A percentile compares a stretch with the other conserved stretches of the same genome.
Evolutionary conservation across 2,888 invertebrate species (phyloP).

Genomic region (Serrognathus titanus): DNA sequence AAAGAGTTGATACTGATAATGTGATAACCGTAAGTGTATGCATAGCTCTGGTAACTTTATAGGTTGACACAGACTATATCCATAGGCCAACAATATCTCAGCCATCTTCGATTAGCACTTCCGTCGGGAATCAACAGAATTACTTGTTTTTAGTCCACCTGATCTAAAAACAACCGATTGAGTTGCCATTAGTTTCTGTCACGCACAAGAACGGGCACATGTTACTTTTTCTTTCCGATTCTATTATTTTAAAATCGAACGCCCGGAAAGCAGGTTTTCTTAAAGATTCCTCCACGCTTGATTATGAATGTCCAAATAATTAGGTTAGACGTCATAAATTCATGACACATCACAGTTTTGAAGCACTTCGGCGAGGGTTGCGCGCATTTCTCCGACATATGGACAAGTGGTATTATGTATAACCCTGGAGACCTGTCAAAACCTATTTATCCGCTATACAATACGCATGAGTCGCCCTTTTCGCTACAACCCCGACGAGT

Average conservation of each 20-base stretch:
- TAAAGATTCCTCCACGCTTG: too few relatives aligned
- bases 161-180: conserved; percentile 33
- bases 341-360: conserved; percentile 22
- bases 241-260: too few relatives aligned
- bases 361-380: conserved; percentile 24
- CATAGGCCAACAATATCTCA: conserved; percentile 18
- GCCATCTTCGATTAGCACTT: conserved; percentile 24
- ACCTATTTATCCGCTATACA: conserved; percentile 46
- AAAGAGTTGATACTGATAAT: too few relatives aligned
- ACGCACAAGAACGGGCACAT: neutral
- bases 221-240: too few relatives aligned
- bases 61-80: too few relatives aligned
- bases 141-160: conserved; percentile 23
- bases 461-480: conserved; percentile 37
- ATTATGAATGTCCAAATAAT: neutral
- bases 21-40: too few relatives aligned
- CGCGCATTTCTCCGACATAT: conserved; percentile 41
- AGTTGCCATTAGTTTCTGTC: conserved; percentile 33
- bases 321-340: conserved; percentile 20
- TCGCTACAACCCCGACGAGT: conserved; percentile 17
- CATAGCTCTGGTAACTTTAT: too few relatives aligned
- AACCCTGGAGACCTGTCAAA: conserved; percentile 48
- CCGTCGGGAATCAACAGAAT: conserved; percentile 26
- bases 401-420: conserved; percentile 51
- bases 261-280: too few relatives aligned